Evolutionary conservation across 1,140 invertebrate species (phyloP), one percentile per base, ranked within the genome.

Genomic region (Heliconius congener): DNA sequence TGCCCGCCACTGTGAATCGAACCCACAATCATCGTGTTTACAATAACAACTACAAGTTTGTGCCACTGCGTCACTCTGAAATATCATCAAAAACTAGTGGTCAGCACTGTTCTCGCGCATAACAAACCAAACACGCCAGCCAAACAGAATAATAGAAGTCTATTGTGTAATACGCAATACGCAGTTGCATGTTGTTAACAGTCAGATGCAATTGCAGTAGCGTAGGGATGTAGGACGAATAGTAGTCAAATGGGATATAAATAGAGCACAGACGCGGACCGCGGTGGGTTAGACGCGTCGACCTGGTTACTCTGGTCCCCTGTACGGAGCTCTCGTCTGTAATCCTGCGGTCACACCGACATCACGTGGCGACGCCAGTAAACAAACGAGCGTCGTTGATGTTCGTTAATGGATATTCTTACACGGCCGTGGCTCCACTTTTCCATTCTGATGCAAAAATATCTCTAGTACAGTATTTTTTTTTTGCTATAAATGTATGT

Each of bases 221-320:
- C 77, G 76, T 85, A 87, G 81, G 80, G 84, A 84, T 82, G 81
- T 80, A 82, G 83, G 82, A 83, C 82, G 81, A 78, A 82, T 79
- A 77, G 83, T 80, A 82, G 71, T 83, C 83, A 81, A 86, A 87
- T 85, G 82, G 72, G 79, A 77, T 87, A 87, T 87, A 87, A 87
- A 87, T 87, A 87, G 86, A 82, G 71, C 71, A 80, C 75, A 84
- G 80, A 84, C 81, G 81, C 82, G 82, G 73, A 76, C 83, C 81
- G 80, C 82, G 82, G 76, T 85, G 83, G 74, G 83, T 85, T 83
- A 85, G 85, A 84, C 82, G 78, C 78, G 82, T 82, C 87, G 88
- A 88, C 88, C 88, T 83, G 88, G 87, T 90, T 91, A 86, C 82
- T 79, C 80, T 85, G 81, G 84, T 89, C 85, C 83, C 77, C 71